Base-by-base conservation (phyloP, 2,888 invertebrate species). In the Onchidella celtica region DNA sequence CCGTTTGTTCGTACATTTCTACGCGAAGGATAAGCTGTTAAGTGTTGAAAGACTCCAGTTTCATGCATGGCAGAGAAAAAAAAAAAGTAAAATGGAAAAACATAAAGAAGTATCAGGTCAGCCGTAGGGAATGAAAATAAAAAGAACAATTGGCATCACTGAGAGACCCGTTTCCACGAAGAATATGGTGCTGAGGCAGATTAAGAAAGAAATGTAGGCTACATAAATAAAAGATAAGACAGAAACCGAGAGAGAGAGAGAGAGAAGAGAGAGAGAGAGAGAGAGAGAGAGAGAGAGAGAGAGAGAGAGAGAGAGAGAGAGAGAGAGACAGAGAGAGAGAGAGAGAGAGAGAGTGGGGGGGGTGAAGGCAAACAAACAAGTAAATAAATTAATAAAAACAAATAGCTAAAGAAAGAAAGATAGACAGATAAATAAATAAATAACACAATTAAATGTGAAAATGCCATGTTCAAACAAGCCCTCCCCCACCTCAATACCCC, bases 281-380 rank as follows among this genome's bases (percentile, higher is more conserved):
- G 55, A 47, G 38, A 47, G 72, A 40, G 47, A 55, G 72, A 72
- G 72, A 55, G 72, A 72, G 72, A 72, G 72, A 72, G 72, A 72
- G 72, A 55, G 55, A 72, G 72, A 72, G 72, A 72, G 72, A 72
- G 55, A 72, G 72, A 55, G 72, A 72, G 24, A 72, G 27, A 72
- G 72, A 40, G 55, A 55, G 72, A 72, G 55, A 55, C 47, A 72
- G 72, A 76, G 38, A 65, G 40, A 76, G 68, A 55, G 36, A 70
- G 78, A 78, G 59, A 78, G 59, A 69, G 57, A 57, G 59, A 69
- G 69, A 69, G 69, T 34, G 68, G 24, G 34, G 55, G 78, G 34
- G 78, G n/a, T 9, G 34, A 36, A 74, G 34, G 55, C 21, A 61
- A 4, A 61, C 2, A 74, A 24, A 74, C 14, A 74, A 3, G 6